Percentiles rank a stretch among this genome's conserved stretches.
Conservation (phyloP, 2,797 vertebrate genomes). For the Sarcophilus harrisii region DNA sequence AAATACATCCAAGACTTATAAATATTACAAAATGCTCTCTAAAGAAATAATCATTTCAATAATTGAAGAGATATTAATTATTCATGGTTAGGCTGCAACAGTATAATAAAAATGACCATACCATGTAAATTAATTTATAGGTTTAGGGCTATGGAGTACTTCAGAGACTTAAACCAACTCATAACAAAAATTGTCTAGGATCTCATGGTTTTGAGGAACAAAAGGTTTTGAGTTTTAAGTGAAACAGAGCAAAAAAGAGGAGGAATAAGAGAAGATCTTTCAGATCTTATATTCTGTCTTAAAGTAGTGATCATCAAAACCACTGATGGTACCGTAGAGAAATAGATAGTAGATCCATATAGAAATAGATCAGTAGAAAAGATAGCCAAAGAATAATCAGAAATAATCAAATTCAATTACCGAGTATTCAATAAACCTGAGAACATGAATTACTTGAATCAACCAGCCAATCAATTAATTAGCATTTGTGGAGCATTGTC, state of each 20-base stretch:
- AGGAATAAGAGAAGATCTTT: not conserved
- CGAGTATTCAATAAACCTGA: not conserved
- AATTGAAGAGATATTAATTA: not conserved
- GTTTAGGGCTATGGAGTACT: not conserved
- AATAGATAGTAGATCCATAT: not conserved
- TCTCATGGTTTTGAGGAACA: not conserved
- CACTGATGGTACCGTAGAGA: not conserved
- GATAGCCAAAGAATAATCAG: not conserved
- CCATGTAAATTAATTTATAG: not conserved
- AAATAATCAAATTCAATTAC: not conserved
- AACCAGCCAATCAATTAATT: not conserved
- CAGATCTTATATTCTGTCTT: not conserved
- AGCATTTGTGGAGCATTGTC: not conserved
- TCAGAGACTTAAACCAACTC: not conserved
- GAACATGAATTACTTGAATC: not conserved
- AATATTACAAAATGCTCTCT: constrained; percentile 1
- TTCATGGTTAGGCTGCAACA: not conserved
- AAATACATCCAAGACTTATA: not conserved
- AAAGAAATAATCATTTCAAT: not conserved
- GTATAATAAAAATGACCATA: constrained; percentile 2
- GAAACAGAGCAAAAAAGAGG: not conserved
- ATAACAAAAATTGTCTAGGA: not conserved
- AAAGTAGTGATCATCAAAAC: not conserved
- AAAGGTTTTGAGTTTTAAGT: not conserved
- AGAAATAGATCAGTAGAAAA: not conserved